These are phyloP conservation scores for Ceuthmochares aereus DNA, from an alignment of 2,113 vertebrate genomes.

Conservation along the genomic window DNA sequence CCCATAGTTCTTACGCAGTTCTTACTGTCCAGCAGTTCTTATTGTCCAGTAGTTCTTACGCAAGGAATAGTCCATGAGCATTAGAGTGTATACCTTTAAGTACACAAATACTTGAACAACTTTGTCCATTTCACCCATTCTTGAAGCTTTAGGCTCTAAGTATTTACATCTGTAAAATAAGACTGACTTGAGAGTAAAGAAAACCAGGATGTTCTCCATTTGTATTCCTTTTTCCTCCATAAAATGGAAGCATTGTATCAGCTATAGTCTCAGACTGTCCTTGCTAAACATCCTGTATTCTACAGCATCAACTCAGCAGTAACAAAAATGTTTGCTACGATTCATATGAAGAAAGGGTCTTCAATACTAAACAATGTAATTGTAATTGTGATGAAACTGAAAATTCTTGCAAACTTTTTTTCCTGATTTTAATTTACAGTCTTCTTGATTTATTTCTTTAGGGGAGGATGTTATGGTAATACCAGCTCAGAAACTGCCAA, in stretches of 20 bases:
- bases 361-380: background rate
- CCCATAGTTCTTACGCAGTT: background rate
- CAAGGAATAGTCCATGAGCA: background rate
- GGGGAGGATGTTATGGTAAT: accelerated
- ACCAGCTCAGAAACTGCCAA: background rate
- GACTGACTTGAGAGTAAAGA: background rate
- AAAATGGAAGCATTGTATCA: background rate
- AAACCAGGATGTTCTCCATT: background rate
- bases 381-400: background rate
- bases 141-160: background rate
- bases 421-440: background rate
- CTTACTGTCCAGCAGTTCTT: background rate
- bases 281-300: background rate
- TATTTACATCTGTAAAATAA: background rate
- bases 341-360: background rate
- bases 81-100: background rate
- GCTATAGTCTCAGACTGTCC: background rate
- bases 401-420: background rate
- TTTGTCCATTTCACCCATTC: background rate
- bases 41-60: background rate
- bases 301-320: background rate
- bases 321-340: background rate
- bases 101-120: background rate
- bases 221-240: background rate
- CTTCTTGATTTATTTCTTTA: background rate